phyloP scores from a whole-genome alignment of 2,113 vertebrate genomes.

The Archilochus colubris region DNA sequence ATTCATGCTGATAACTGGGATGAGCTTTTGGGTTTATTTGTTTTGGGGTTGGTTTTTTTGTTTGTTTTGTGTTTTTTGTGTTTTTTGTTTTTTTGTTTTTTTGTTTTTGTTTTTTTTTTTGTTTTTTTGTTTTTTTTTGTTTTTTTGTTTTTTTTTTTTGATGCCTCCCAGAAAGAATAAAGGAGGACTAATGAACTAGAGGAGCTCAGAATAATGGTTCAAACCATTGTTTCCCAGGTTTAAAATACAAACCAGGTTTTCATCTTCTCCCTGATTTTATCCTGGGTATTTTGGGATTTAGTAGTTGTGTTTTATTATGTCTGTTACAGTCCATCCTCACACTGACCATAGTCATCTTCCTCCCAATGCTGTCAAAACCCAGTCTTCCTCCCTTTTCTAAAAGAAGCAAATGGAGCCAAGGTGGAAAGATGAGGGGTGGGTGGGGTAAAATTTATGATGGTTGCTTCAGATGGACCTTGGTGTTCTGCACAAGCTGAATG shows the following conservation, averaged over 20 bases:
- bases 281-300: not conserved
- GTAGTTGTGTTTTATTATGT: accelerated
- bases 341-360: not conserved
- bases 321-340: not conserved
- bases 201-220: not conserved
- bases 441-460: not conserved
- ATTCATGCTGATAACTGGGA: not conserved
- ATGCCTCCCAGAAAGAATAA: not conserved
- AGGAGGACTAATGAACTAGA: not conserved
- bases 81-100: too few relatives aligned
- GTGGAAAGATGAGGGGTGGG: not conserved
- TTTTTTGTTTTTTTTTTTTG: not conserved
- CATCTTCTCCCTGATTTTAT: not conserved
- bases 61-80: too few relatives aligned
- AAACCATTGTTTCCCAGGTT: not conserved
- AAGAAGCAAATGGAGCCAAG: not conserved
- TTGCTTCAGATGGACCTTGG: not conserved
- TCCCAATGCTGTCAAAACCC: not conserved
- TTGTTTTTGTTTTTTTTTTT: not conserved
- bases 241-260: not conserved
- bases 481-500: not conserved
- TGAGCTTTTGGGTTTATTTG: not conserved
- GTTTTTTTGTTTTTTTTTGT: too few relatives aligned
- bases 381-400: not conserved
- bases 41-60: not conserved